A percentile compares a stretch with the other conserved stretches of the same genome.
These are phyloP conservation scores for Fukomys damarensis DNA, from an alignment of 2,113 vertebrate species.

Conservation along the genomic window DNA sequence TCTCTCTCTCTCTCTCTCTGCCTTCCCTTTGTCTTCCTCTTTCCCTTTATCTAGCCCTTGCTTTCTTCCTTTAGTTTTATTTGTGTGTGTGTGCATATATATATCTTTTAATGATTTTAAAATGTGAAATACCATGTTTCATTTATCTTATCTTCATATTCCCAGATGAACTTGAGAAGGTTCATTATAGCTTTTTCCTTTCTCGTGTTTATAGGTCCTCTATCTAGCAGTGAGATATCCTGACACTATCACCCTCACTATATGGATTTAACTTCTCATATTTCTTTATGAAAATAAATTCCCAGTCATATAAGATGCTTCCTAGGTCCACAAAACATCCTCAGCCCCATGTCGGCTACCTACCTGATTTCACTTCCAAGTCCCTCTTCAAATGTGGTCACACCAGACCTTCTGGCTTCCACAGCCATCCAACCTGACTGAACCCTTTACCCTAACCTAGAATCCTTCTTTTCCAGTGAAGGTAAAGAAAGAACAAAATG, in stretches of 20 bases:
- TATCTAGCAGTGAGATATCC: not conserved
- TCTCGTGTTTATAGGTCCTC: not conserved
- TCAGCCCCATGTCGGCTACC: not conserved
- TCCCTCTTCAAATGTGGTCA: too few species aligned
- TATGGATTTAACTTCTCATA: not conserved
- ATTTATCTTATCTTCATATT: not conserved
- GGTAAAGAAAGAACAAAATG: not conserved
- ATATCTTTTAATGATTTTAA: not conserved
- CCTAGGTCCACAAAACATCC: not conserved
- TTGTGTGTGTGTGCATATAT: not conserved
- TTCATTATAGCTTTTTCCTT: not conserved
- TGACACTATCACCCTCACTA: accelerated
- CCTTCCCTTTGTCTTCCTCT: not conserved
- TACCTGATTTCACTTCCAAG: too few species aligned
- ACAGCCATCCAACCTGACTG: not conserved
- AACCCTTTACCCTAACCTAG: not conserved
- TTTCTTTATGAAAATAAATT: not conserved
- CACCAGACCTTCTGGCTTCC: not conserved
- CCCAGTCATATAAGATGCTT: not conserved
- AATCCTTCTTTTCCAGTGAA: not conserved
- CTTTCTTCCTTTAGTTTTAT: not conserved
- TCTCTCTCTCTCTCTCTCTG: not conserved
- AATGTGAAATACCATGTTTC: not conserved
- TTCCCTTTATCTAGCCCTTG: not conserved
- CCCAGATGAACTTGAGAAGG: not conserved